Conservation (phyloP, 2,888 invertebrate genomes). For the Sussaba pulchella region DNA sequence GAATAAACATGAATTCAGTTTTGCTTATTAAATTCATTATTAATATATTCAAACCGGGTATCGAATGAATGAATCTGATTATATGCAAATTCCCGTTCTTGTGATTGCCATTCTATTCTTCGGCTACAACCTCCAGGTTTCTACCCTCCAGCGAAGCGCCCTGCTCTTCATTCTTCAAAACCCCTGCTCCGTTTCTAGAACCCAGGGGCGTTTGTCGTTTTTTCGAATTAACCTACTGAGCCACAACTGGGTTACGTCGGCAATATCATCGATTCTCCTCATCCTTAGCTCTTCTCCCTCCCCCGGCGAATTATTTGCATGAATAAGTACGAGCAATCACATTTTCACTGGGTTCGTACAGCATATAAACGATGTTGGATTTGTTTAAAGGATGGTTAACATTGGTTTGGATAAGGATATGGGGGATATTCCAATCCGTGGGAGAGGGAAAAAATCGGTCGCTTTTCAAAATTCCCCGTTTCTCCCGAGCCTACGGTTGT, state of each 20-base stretch:
- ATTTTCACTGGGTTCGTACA: slow-evolving; percentile 7
- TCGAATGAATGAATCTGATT: slow-evolving; percentile 77
- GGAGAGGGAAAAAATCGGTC: background rate
- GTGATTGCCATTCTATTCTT: slow-evolving; percentile 65
- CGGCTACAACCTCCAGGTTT: slow-evolving; percentile 54
- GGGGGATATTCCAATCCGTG: too few relatives aligned
- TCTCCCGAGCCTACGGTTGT: slow-evolving; percentile 14
- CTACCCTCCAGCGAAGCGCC: slow-evolving; percentile 47
- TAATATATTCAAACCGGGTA: slow-evolving; percentile 79
- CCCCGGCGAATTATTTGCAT: background rate
- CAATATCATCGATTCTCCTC: slow-evolving; percentile 1
- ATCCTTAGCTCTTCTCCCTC: slow-evolving; percentile 28
- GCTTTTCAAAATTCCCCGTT: slow-evolving; percentile 10
- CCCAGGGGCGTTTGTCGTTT: slow-evolving; percentile 66
- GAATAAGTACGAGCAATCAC: slow-evolving; percentile 9
- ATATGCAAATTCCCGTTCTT: slow-evolving; percentile 75
- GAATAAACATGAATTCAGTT: slow-evolving; percentile 77
- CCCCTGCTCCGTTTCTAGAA: slow-evolving; percentile 54
- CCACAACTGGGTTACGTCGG: slow-evolving; percentile 57
- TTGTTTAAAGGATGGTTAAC: slow-evolving; percentile 7
- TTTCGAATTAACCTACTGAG: slow-evolving; percentile 46
- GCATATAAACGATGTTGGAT: background rate
- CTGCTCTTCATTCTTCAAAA: slow-evolving; percentile 55
- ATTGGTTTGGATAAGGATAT: slow-evolving; percentile 12
- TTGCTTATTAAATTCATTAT: slow-evolving; percentile 80